phyloP scores from a whole-genome alignment of 1,140 invertebrate genomes.

The Cyclina sinensis region DNA sequence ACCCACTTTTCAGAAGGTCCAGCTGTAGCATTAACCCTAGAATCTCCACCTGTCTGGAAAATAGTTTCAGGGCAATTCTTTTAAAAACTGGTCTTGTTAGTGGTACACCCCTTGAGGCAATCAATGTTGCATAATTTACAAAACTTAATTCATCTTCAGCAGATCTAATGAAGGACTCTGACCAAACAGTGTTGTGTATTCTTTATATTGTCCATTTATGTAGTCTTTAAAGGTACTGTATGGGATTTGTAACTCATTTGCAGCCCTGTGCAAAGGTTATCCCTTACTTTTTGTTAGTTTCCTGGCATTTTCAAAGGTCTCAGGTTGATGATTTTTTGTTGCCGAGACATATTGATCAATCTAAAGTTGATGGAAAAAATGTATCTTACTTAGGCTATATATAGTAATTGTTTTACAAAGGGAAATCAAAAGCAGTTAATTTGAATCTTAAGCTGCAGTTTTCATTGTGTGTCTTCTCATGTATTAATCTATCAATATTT shows the following conservation, averaged over 20 bases:
- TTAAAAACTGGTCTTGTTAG: constrained; percentile 5
- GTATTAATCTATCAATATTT: no score
- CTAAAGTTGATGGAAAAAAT: no score
- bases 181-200: not conserved
- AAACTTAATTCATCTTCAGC: not conserved
- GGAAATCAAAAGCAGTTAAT: no score
- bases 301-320: no score
- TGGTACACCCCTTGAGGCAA: not conserved
- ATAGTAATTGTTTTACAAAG: no score
- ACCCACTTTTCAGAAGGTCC: constrained; percentile 17
- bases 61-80: constrained; percentile 7
- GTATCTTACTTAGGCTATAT: no score
- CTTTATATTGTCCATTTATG: not conserved
- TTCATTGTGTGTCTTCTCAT: no score
- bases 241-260: not conserved
- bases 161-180: not conserved
- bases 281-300: not conserved
- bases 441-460: no score
- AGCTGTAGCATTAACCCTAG: not conserved
- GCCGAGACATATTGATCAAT: no score
- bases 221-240: constrained; percentile 4
- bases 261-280: not conserved
- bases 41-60: not conserved
- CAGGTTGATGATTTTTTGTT: no score
- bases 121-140: not conserved